These are phyloP conservation scores for Malacosoma neustria DNA, from an alignment of 2,888 invertebrate genomes.

Conservation along the genomic window DNA sequence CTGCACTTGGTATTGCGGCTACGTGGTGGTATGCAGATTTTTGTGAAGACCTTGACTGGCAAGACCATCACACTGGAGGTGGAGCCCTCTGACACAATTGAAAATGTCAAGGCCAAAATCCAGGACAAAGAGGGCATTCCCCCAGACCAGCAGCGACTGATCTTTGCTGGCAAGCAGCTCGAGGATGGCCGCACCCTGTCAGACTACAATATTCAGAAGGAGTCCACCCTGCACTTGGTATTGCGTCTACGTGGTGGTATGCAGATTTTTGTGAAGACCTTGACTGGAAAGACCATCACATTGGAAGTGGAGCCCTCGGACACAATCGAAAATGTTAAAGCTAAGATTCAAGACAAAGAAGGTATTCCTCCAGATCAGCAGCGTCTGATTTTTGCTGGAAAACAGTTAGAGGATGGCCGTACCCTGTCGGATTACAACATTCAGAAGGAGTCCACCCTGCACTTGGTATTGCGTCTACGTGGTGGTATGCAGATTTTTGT, in stretches of 20 bases:
- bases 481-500: constrained; percentile 47
- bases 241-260: constrained; percentile 49
- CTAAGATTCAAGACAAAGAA: constrained; percentile 51
- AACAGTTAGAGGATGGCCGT: constrained; percentile 45
- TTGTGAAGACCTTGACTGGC: constrained; percentile 45
- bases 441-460: constrained; percentile 45
- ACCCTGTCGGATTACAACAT: constrained; percentile 48
- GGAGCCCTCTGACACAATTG: constrained; percentile 43
- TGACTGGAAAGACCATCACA: constrained; percentile 47
- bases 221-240: constrained; percentile 48
- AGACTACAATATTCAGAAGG: constrained; percentile 56
- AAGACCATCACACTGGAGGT: constrained; percentile 48
- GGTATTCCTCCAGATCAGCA: constrained; percentile 52
- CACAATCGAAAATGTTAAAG: constrained; percentile 48
- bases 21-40: constrained; percentile 53
- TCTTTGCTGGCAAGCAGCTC: constrained; percentile 48
- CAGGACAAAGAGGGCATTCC: constrained; percentile 51
- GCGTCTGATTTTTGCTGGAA: constrained; percentile 44
- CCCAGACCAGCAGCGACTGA: constrained; percentile 45
- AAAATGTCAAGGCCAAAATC: constrained; percentile 51
- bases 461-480: constrained; percentile 39
- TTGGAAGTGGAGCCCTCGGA: constrained; percentile 43
- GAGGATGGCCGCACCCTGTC: constrained; percentile 54
- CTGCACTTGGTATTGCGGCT: constrained; percentile 42
- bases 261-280: constrained; percentile 48